A percentile compares a stretch with the other conserved stretches of the same genome.
Conservation (phyloP, 2,888 invertebrate genomes). For the Proisotoma minuta region DNA sequence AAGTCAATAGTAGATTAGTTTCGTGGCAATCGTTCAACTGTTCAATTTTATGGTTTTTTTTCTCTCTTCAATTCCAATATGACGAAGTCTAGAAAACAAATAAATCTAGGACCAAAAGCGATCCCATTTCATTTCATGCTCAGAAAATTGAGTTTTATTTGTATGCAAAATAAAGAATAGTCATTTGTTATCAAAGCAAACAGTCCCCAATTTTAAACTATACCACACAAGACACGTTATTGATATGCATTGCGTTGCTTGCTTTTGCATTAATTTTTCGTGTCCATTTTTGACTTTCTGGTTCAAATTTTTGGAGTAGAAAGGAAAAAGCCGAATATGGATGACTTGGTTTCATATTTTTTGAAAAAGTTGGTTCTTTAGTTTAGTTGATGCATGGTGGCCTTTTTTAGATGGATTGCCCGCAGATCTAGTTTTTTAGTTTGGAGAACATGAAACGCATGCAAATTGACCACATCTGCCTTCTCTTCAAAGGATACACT, state of each 20-base stretch:
- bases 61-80: too few species aligned
- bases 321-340: neutral
- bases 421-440: too few species aligned
- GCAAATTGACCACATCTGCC: constrained; percentile 37
- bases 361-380: neutral
- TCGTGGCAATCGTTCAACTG: too few species aligned
- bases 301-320: neutral
- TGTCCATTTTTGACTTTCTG: neutral
- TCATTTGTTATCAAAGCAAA: constrained; percentile 5
- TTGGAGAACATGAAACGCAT: constrained; percentile 27
- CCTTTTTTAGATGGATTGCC: too few species aligned
- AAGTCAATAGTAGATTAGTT: too few species aligned
- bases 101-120: neutral
- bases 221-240: neutral
- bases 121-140: neutral
- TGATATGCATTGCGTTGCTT: neutral
- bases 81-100: too few species aligned
- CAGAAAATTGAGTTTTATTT: constrained; percentile 11
- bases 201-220: neutral
- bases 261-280: neutral
- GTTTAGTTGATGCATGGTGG: neutral
- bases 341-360: neutral
- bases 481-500: constrained; percentile 4
- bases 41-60: too few species aligned
- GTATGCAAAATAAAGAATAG: constrained; percentile 4